These are phyloP conservation scores for Oceanites oceanicus DNA, from an alignment of 2,113 vertebrate genomes.

Conservation along the genomic window DNA sequence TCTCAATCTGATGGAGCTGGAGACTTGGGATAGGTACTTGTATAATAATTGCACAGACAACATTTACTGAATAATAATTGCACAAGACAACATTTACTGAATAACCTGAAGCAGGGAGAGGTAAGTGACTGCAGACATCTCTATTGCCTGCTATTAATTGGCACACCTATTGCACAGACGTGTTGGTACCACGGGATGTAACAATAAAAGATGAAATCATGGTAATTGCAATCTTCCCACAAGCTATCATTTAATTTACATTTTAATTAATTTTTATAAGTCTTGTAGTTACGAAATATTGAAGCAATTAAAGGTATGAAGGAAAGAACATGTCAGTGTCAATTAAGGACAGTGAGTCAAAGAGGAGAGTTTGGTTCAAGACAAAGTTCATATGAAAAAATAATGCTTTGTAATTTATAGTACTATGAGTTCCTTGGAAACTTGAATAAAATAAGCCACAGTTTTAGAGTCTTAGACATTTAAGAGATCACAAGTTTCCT, in stretches of 20 bases:
- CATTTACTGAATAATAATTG: neutral
- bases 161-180: conserved; percentile 43
- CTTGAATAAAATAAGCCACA: neutral
- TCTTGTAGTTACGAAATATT: neutral
- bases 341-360: conserved; percentile 8
- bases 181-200: neutral
- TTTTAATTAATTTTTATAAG: conserved; percentile 51
- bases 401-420: neutral
- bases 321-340: neutral
- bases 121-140: neutral
- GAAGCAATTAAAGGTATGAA: conserved; percentile 24
- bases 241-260: conserved; percentile 48
- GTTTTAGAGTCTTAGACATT: neutral
- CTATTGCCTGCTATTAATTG: neutral
- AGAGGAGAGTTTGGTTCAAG: neutral
- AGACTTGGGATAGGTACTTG: neutral
- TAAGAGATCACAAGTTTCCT: neutral
- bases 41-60: neutral
- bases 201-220: conserved; percentile 20
- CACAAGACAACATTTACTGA: neutral
- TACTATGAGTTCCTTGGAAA: neutral
- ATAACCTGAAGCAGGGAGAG: neutral
- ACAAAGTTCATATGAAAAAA: neutral
- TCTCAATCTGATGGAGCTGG: neutral
- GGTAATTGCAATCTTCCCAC: conserved; percentile 1